Evolutionary conservation across 2,113 vertebrate genomes (phyloP).

Genomic region (Engraulis encrasicolus): DNA sequence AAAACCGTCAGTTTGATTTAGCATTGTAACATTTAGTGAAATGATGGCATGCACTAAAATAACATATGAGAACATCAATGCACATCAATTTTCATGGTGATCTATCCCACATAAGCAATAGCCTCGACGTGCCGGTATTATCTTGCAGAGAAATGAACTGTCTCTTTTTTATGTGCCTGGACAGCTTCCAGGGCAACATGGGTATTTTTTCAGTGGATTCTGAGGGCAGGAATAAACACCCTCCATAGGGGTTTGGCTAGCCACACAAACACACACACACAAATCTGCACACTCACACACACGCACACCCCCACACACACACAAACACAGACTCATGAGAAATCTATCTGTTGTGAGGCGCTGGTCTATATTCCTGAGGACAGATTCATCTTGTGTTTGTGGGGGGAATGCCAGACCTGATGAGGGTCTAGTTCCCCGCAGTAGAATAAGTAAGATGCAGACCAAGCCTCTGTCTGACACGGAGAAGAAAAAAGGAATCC

Average conservation of each 20-base stretch:
- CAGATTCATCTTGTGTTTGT: conserved; percentile 21
- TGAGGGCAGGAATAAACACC: conserved; percentile 9
- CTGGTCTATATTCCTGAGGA: conserved; percentile 5
- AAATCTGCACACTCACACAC: neutral
- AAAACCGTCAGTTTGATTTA: conserved; percentile 7
- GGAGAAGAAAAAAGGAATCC: neutral
- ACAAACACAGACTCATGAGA: neutral
- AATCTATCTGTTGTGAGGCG: neutral
- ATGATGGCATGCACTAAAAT: conserved; percentile 9
- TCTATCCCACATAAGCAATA: neutral
- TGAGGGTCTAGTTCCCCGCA: conserved; percentile 60
- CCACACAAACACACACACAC: neutral
- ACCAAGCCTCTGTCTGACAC: conserved; percentile 18
- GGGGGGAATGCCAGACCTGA: conserved; percentile 51
- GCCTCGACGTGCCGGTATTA: neutral
- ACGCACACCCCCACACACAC: neutral
- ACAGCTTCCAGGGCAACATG: neutral
- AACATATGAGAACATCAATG: conserved; percentile 12
- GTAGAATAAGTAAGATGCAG: conserved; percentile 51
- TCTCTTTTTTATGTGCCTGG: neutral
- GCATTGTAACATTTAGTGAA: conserved; percentile 1
- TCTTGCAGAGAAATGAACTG: neutral
- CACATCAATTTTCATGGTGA: neutral
- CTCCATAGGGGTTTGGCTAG: neutral
- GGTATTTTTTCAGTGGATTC: neutral